Base-by-base conservation (phyloP, 1,140 invertebrate genomes). In the Drosophila yakuba region DNA sequence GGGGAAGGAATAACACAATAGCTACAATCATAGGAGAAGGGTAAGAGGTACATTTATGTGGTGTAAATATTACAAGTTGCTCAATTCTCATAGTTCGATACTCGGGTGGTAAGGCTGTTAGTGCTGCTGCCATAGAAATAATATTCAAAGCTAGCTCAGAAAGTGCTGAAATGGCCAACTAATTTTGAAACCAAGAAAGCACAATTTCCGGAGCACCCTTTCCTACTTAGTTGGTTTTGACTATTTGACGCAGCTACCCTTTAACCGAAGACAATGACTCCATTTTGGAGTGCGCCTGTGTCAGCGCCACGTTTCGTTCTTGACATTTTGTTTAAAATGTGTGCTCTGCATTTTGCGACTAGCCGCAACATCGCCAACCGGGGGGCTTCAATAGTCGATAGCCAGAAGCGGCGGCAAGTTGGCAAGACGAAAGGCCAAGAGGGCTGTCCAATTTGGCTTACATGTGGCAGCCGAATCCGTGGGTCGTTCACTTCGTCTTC, bases 271-370 rank as follows among this genome's bases (percentile, higher is more conserved):
- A 57, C 43, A 71, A 72, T 50, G 45, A 47, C 66, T 75, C 41
- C 35, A 67, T 75, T 47, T 14, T 5, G n/a, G 12, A 43, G 66
- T 48, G 44, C 51, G 55, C 38, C 25, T 56, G 12, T 48, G 63
- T 62, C 35, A 41, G 56, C 48, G 63, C 23, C 58, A 68, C 80
- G 75, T 73, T 67, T 56, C 36, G 50, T 55, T 59, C 77, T 73
- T 69, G 69, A 76, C 78, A 88, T 61, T 56, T 75, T 80, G 74
- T 52, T 79, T 55, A 61, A 75, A 88, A 56, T 76, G 79, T 88
- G 82, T 83, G 66, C 75, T 62, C 62, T 76, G 67, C 64, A 84
- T 79, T 78, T 78, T 77, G 61, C 32, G 47, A 75, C 62, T 60
- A 36, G 52, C 74, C 43, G 56, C 39, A 66, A 57, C 44, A 17